Base-by-base conservation (phyloP, 2,888 invertebrate genomes). In the Amphipoea lucens region DNA sequence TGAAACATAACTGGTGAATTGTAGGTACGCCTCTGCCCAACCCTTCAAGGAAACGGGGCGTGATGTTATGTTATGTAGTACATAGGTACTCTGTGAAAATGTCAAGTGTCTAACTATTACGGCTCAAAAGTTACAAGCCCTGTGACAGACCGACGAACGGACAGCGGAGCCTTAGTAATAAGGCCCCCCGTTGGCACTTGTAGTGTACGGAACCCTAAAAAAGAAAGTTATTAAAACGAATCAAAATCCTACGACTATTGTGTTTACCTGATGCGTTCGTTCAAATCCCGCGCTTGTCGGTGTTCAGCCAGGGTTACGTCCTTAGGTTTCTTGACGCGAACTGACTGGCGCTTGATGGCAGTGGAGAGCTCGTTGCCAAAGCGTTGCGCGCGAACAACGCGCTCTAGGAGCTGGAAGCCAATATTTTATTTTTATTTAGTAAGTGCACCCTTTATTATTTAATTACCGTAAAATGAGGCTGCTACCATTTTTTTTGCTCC, bases 361-460 rank as follows among this genome's bases (percentile, higher is more conserved):
- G 96, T 96, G 0, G 95, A 90, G 76, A 98, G 97, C 88, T 98
- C 97, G 85, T 96, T 97, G 54, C 98, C 97, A 83, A 98, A 97
- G 54, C 98, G 97, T 92, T 98, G 98, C 88, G 97, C 97, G 71
- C 98, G 97, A 1, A 98, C 97, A 40, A 98, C 97, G 69, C 95
- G 95, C 84, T 97, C 97, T 60, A 97, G 89, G 11, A 97, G 95
- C 96, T 97, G 91, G 0, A 89, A 92, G 0, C 7, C 51, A 36
- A 29, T 48, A 54, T 42, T 23, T 48, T 11, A 57, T 9, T 9
- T 57, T 65, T 6, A 23, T 40, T 76, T 76, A 40, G 6, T 36
- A 14, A 48, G 6, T 40, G 17, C 48, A 60, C 17, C 36, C 20
- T 51, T 51, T 51, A 36, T 23, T 69, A 36, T 51, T 36, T 14